Evolutionary conservation across 2,797 vertebrate species (phyloP), one percentile per base, ranked within the genome.

Genomic region (Eutrigla gurnardus): DNA sequence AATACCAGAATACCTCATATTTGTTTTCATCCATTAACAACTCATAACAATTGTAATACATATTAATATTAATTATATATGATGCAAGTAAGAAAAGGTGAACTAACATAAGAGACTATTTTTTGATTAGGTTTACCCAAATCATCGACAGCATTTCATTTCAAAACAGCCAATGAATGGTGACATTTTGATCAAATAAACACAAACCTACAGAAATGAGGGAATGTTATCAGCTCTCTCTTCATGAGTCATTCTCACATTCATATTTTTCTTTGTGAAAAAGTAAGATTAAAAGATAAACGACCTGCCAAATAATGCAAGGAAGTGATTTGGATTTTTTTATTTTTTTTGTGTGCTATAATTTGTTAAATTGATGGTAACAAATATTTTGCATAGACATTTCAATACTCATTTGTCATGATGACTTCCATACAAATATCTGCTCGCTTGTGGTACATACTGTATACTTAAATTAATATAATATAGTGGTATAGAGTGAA

Each of bases 391-490:
- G 52, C 25, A 67, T 43, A 7, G 50, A 85, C 33, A 76, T 76
- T 66, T 79, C 39, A 80, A 43, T 50, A 82, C 14, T 69, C 9
- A 85, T 71, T 74, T 75, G 81, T 83, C 42, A 69, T 74, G 64
- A 89, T 78, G 79, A 86, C 88, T 86, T 87, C 58, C 57, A 75
- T 77, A 79, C 71, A 70, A 89, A 86, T 78, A 62, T 86, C 81
- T 91, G 84, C 86, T 90, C 70, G 92, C 90, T 93, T 92, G 86
- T 93, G 93, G 94, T 95, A 95, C 94, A 94, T 90, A 80, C 54
- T 70, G 47, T 83, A 83, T 90, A 91, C 86, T 88, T 92, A 93
- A 94, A 88, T 93, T 90, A 93, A 94, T 92, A 91, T 91, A 79
- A 89, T 86, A 86, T 83, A 87, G 65, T 75, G 90, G 77, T 91